A percentile compares a stretch with the other conserved stretches of the same genome.
Evolutionary conservation across 1,140 invertebrate species (phyloP).

Genomic region (Manduca sexta): DNA sequence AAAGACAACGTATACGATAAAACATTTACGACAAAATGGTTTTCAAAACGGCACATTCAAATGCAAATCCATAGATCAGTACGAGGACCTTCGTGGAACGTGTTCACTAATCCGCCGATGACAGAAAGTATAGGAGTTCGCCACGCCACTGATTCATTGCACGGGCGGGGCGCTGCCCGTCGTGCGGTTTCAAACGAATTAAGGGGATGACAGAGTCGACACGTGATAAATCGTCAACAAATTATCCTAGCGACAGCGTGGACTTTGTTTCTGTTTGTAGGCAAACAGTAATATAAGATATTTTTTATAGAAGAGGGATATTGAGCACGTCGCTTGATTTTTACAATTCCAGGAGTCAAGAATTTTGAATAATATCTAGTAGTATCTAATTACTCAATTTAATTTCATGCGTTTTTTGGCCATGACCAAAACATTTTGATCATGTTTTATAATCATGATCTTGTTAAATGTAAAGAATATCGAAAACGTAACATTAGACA

Average conservation of each 20-base stretch:
- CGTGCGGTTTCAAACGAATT: constrained; percentile 36
- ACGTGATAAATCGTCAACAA: constrained; percentile 50
- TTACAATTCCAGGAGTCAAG: too few relatives aligned
- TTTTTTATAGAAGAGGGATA: neutral
- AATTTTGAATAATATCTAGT: too few relatives aligned
- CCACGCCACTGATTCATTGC: constrained; percentile 42
- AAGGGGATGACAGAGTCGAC: constrained; percentile 49
- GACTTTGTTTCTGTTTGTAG: constrained; percentile 4
- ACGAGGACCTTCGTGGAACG: constrained; percentile 46
- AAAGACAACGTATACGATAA: neutral
- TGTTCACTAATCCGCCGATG: constrained; percentile 43
- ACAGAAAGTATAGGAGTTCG: constrained; percentile 34
- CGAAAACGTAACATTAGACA: too few relatives aligned
- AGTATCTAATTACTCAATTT: too few relatives aligned
- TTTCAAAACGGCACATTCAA: constrained; percentile 9
- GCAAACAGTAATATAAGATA: neutral
- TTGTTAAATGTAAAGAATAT: too few relatives aligned
- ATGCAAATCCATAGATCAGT: constrained; percentile 41
- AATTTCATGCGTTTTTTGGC: too few relatives aligned
- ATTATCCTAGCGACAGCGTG: constrained; percentile 30
- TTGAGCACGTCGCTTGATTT: neutral
- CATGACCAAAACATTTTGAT: too few relatives aligned
- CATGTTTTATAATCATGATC: too few relatives aligned
- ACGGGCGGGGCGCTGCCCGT: constrained; percentile 14
- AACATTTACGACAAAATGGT: neutral